A percentile compares a stretch with the other conserved stretches of the same genome.
Evolutionary conservation across 2,113 vertebrate species (phyloP).

Genomic region (Chloebia gouldiae): DNA sequence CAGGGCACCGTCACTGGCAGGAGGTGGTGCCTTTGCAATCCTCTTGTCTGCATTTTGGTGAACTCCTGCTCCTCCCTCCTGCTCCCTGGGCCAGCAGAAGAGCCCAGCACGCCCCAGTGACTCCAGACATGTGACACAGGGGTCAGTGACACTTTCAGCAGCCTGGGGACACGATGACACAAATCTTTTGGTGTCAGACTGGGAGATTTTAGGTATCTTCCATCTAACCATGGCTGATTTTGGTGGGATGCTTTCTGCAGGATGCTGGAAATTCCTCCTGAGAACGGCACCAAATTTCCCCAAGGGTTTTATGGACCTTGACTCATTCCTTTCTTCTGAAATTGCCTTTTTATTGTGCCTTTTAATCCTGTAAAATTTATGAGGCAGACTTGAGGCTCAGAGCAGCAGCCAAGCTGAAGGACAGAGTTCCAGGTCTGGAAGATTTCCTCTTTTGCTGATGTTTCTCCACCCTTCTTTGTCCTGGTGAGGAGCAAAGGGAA

Average conservation of each 20-base stretch:
- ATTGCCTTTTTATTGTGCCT: neutral
- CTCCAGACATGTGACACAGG: neutral
- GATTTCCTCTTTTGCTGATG: neutral
- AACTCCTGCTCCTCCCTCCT: neutral
- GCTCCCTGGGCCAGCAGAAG: neutral
- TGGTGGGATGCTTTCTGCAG: neutral
- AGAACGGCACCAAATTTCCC: neutral
- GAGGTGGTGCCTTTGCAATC: neutral
- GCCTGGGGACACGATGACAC: neutral
- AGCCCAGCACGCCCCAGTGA: neutral
- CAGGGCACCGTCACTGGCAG: neutral
- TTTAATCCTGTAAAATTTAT: neutral
- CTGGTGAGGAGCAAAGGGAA: neutral
- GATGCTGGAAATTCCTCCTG: neutral
- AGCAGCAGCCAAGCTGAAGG: neutral
- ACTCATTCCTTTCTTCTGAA: neutral
- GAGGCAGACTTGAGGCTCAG: neutral
- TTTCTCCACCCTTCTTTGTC: slow-evolving; percentile 16
- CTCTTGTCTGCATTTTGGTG: neutral
- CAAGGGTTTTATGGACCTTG: neutral
- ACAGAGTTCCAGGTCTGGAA: neutral
- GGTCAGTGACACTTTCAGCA: neutral
- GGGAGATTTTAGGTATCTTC: neutral
- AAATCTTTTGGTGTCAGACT: neutral
- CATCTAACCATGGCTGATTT: neutral